Conservation (phyloP, 2,797 vertebrate genomes). For the Coracias cyanogaster region DNA sequence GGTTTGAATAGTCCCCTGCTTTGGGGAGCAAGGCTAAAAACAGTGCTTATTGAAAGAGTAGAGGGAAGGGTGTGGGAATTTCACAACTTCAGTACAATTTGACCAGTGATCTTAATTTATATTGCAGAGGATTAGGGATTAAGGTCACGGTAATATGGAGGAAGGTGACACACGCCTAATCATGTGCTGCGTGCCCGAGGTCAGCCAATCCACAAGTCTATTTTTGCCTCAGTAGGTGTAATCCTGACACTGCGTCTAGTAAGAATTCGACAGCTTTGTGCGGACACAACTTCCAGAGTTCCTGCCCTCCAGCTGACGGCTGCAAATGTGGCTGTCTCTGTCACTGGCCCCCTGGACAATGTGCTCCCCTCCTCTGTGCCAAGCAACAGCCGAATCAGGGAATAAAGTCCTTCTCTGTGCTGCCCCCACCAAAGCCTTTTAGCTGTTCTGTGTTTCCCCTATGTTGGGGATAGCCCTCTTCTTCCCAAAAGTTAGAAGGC, state of each 20-base stretch:
- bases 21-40: not conserved
- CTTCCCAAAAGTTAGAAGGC: not conserved
- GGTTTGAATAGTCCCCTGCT: not conserved
- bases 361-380: not conserved
- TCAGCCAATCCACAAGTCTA: not conserved
- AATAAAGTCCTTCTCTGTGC: not conserved
- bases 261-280: rapidly evolving
- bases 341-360: not conserved
- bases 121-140: not conserved
- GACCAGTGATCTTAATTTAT: not conserved
- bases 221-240: not conserved
- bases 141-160: not conserved
- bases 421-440: not conserved
- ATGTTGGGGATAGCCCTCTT: not conserved
- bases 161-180: not conserved
- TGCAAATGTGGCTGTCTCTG: not conserved
- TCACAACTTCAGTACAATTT: not conserved
- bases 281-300: not conserved
- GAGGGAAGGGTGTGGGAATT: not conserved
- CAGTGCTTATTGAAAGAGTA: not conserved
- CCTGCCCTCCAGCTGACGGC: not conserved
- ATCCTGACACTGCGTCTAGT: not conserved
- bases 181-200: not conserved
- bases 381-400: not conserved
- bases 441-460: not conserved